Base-by-base conservation (phyloP, 2,797 vertebrate species). In the Sebastes steindachneri region DNA sequence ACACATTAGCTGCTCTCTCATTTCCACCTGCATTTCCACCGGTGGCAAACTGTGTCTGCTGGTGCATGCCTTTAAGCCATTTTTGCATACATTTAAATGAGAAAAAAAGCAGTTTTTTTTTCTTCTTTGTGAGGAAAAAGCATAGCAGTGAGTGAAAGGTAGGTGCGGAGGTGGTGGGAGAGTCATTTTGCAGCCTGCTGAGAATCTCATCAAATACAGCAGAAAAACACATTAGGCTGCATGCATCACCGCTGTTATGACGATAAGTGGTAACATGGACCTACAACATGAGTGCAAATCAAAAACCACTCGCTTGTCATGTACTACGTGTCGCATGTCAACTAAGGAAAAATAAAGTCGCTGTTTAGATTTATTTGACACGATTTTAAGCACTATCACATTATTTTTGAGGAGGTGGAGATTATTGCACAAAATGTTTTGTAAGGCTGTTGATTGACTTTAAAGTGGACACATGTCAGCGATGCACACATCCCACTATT, bases 201-300 rank as follows among this genome's bases (percentile, higher is more conserved):
- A 68, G 91, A 90, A 90, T 85, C 86, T 90, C 92, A 91, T 92
- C 88, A 89, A 85, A 87, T 57, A 88, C 68, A 68, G 83, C 74
- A 84, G 73, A 80, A 87, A 92, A 89, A 86, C 82, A 90, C 87
- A 93, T 90, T 91, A 87, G 79, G 68, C 53, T 69, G 58, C 19
- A 75, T 65, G 80, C 83, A 72, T 79, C 82, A 17, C 71, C 53
- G 65, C 5, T 48, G 74, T 68, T 86, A 31, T 58, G 66, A 67
- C 29, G 29, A 62, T 66, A 80, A 86, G 70, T 4, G 67, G 79
- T 4, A 72, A 81, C 74, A 66, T 15, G 51, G 62, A 83, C n/a
- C 7, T 81, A 70, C 80, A 14, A 62, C 71, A 9, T 8, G 53
- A 76, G 82, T 33, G 57, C 77, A 79, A 87, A 90, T 82, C 84